Evolutionary conservation across 2,888 invertebrate species (phyloP), one percentile per base, ranked within the genome.

Genomic region (Dryocosmus kuriphilus): DNA sequence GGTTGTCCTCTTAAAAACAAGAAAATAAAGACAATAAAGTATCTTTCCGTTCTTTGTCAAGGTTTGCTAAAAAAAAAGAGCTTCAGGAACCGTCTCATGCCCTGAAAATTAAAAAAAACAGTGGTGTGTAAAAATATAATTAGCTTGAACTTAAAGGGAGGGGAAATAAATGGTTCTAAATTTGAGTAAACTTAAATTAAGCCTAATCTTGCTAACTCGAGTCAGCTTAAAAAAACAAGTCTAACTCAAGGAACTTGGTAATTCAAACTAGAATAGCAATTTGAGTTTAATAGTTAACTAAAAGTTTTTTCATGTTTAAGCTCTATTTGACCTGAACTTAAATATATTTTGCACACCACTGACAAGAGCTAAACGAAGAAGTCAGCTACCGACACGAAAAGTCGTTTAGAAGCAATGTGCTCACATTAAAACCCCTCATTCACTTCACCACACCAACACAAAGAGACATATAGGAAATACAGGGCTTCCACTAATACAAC

Each of bases 401-500:
- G n/a, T 51, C 22, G 22, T 55, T 22, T 55, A 22, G n/a, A 22
- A 55, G 22, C 22, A 22, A 22, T 22, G 9, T 55, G 9, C 55
- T 55, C 74, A 75, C 61, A 71, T 32, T 46, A 60, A 65, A 27
- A 55, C 14, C 11, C 61, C 41, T 62, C 62, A 61, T 61, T 62
- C 62, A 62, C 30, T 51, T 30, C 61, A 62, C 19, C 8, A 32
- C n/a, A 22, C 9, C 5, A 11, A 16, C 24, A 41, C 65, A 24
- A 65, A 38, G 19, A 62, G n/a, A 32, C 62, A 30, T 1, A 62
- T 27, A 62, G 55, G 22, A 55, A 11, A 55, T 8, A 22, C 32
- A 32, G 74, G 79, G 46, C 79, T 67, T 75, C 75, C 71, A 82
- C 79, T 82, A 82, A 82, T 80, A 75, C 82, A 82, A 78, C 57